Evolutionary conservation across 1,140 invertebrate genomes (phyloP), one percentile per base, ranked within the genome.

Genomic region (Leucophenga varia): DNA sequence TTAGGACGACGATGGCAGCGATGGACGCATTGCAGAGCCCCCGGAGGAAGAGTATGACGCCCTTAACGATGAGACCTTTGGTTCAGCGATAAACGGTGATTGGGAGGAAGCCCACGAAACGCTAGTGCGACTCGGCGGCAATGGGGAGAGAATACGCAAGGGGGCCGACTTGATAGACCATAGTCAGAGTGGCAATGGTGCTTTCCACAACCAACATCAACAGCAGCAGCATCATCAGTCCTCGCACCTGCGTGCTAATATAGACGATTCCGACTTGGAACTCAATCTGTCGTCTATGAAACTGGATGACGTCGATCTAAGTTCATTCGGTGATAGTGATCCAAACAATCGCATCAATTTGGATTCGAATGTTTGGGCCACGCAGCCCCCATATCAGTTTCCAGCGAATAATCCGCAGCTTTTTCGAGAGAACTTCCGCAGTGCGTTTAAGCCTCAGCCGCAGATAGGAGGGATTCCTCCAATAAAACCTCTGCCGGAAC

Each of bases 11-110:
- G 79, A 82, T 55, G 81, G 81, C 59, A 81, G 79, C 41, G 84
- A 86, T 37, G 82, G 83, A 30, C 77, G 80, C 43, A 57, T 71
- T 37, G 63, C 47, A 25, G 82, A 82, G 54, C 84, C 82, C 47
- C 87, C 89, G 30, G 90, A 91, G 59, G 88, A 89, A 51, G 89
- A 91, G 59, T 93, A 92, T 77, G 90, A 93, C 81, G 86, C 90
- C 1, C 80, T 93, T 45, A 94, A 94, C 69, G 89, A 93, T 79
- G 90, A 93, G 76, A 94, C 91, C 2, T 93, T 94, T 78, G 90
- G 90, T 30, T 82, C 83, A 37, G 85, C 86, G 35, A 73, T 68
- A 43, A 75, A 75, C 45, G 83, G 83, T 46, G 87, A 89, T 71
- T 90, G 88, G 88, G 87, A 90, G 71, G 67, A 72, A 54, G 60